Evolutionary conservation across 2,797 vertebrate genomes (phyloP), one percentile per base, ranked within the genome.

Genomic region (Fistularia commersonii): DNA sequence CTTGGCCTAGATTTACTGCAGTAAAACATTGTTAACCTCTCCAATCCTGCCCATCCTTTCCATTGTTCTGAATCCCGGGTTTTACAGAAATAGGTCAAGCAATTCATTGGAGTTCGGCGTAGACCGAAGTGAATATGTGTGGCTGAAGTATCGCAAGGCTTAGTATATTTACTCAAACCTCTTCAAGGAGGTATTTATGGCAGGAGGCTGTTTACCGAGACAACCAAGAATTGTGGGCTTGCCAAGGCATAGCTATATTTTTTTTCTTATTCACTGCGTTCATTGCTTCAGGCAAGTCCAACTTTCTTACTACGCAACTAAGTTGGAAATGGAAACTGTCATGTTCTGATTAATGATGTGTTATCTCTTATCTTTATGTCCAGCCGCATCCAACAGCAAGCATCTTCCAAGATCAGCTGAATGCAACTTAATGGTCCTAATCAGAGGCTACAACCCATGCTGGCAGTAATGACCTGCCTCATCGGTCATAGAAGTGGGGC

Each of bases 81-180:
- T 23, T 23, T 76, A 54, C 13, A 54, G 55, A 86, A 84, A 60
- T 77, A 56, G 77, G 77, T 79, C 79, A 76, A 69, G 53, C 63
- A 66, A 58, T 59, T 74, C 55, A 58, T 61, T 23, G 49, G 52
- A 65, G 62, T 65, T 66, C 52, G 37, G 72, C 60, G 77, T 56
- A 72, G 76, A 81, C 61, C 61, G 53, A 69, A 71, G 41, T 63
- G 49, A 69, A 74, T 23, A 71, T 71, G 35, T 62, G 57, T 56
- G 46, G 57, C 38, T 70, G 38, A 67, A 75, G 57, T 55, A 63
- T 64, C 11, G 45, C 66, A 39, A 23, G 43, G 45, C 57, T 65
- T 52, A 60, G 39, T 52, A 63, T 34, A 72, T 56, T 76, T 66
- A 66, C 39, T 59, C 13, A 31, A 23, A 8, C 51, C 14, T 32